Conservation (phyloP, 2,888 invertebrate genomes). For the Temnothorax rugatulus region DNA sequence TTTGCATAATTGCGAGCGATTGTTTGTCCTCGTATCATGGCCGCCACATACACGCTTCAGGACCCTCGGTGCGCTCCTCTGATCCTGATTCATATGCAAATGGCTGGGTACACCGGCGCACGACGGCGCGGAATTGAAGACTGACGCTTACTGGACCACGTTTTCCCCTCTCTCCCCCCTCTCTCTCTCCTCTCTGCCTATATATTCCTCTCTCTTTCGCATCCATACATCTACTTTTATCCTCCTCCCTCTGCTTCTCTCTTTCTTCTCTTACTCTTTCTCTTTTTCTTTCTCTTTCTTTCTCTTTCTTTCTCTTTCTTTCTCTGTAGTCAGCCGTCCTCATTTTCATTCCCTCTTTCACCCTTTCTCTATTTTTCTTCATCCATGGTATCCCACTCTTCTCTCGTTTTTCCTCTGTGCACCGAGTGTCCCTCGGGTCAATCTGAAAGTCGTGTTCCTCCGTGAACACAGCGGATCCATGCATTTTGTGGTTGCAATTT, state of each 20-base stretch:
- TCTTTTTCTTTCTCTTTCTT: neutral
- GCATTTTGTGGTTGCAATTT: constrained; percentile 68
- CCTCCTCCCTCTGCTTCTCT: neutral
- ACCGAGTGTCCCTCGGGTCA: constrained; percentile 50
- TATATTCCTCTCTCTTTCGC: constrained; percentile 13
- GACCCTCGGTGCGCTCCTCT: constrained; percentile 75
- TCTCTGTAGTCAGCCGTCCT: neutral
- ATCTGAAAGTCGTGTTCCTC: constrained; percentile 55
- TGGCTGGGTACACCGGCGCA: constrained; percentile 79
- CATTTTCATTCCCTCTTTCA: constrained; percentile 28
- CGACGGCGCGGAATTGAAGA: constrained; percentile 77
- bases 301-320: neutral
- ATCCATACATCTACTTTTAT: constrained; percentile 23
- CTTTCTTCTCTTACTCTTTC: neutral
- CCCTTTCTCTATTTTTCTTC: constrained; percentile 36
- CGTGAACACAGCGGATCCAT: constrained; percentile 42
- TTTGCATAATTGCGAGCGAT: constrained; percentile 84
- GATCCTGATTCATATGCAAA: constrained; percentile 85
- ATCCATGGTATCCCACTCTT: constrained; percentile 6
- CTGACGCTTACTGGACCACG: constrained; percentile 78
- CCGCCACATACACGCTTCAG: constrained; percentile 78
- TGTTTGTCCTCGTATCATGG: constrained; percentile 83
- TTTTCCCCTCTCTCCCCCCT: constrained; percentile 58
- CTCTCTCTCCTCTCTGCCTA: constrained; percentile 48
- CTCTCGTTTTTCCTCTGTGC: constrained; percentile 49